A percentile compares a stretch with the other conserved stretches of the same genome.
Evolutionary conservation across 2,797 vertebrate species (phyloP).

Genomic region (Melanogrammus aeglefinus): DNA sequence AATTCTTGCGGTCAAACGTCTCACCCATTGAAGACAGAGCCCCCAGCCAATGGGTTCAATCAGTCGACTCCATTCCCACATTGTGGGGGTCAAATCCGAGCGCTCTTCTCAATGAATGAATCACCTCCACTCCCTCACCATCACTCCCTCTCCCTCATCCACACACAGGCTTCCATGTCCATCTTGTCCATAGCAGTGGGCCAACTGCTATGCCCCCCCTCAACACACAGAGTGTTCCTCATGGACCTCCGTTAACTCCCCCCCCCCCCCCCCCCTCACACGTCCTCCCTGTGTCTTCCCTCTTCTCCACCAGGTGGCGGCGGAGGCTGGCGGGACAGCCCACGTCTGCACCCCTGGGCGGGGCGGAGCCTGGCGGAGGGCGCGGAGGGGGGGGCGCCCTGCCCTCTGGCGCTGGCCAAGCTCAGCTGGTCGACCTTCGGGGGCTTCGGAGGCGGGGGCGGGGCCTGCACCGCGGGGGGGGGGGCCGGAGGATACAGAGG

Average conservation of each 20-base stretch:
- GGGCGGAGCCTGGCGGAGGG: slow-evolving; percentile 82
- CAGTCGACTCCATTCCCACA: not conserved
- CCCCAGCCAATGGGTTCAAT: not conserved
- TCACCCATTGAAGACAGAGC: not conserved
- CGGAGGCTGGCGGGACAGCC: slow-evolving; percentile 79
- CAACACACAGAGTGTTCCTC: too few relatives aligned
- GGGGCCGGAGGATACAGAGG: slow-evolving; percentile 88
- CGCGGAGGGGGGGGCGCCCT: slow-evolving; percentile 82
- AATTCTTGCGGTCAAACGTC: not conserved
- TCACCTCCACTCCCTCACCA: too few relatives aligned
- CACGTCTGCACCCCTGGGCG: slow-evolving; percentile 61
- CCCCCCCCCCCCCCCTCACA: not conserved
- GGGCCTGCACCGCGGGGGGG: slow-evolving; percentile 86
- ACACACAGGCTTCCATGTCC: too few relatives aligned
- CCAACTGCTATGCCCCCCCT: too few relatives aligned
- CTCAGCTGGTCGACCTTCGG: slow-evolving; percentile 84
- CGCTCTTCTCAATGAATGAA: too few relatives aligned
- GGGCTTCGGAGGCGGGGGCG: slow-evolving; percentile 88
- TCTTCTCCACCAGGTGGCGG: slow-evolving; percentile 73
- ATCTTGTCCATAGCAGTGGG: too few relatives aligned
- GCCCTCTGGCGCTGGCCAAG: slow-evolving; percentile 75
- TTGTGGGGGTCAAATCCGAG: not conserved
- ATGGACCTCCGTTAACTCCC: too few relatives aligned
- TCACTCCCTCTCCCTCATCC: too few relatives aligned
- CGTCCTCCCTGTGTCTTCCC: not conserved